These are phyloP conservation scores for Xylota sylvarum DNA, from an alignment of 2,888 invertebrate species.

Conservation along the genomic window DNA sequence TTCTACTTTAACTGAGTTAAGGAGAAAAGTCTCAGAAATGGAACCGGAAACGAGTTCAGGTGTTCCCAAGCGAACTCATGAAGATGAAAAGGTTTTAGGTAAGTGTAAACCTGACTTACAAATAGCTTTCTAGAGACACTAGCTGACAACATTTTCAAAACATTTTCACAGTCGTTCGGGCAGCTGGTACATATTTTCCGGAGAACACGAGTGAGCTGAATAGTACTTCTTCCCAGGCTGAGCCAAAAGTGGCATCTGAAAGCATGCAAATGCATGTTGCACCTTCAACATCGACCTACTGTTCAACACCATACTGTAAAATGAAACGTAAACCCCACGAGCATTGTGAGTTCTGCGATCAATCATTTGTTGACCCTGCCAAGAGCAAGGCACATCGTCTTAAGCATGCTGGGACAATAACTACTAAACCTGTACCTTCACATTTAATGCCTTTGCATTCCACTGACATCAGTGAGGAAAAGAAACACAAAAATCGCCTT, in stretches of 20 bases:
- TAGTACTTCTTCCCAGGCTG: constrained; percentile 11
- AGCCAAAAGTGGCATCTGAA: constrained; percentile 47
- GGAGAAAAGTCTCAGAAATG: constrained; percentile 58
- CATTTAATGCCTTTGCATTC: not conserved
- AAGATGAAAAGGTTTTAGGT: constrained; percentile 80
- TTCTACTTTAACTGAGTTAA: constrained; percentile 50
- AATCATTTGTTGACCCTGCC: constrained; percentile 82
- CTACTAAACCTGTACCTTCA: constrained; percentile 35
- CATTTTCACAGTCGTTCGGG: constrained; percentile 81
- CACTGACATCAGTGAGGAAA: constrained; percentile 7
- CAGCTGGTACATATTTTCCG: constrained; percentile 84
- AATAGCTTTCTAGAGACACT: no score
- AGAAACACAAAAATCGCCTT: not conserved
- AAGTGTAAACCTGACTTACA: constrained; percentile 15
- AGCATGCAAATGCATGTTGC: constrained; percentile 2
- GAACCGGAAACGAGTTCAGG: constrained; percentile 46
- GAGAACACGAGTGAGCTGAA: constrained; percentile 79
- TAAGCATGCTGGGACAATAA: constrained; percentile 75
- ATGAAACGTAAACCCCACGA: constrained; percentile 91
- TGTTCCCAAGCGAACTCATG: constrained; percentile 37
- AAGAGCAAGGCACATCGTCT: constrained; percentile 78
- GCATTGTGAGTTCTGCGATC: constrained; percentile 92
- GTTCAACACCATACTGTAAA: constrained; percentile 92
- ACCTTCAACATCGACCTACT: constrained; percentile 80
- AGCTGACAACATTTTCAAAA: no score